phyloP scores from a whole-genome alignment of 2,888 invertebrate species.

The Mylabris sibirica region DNA sequence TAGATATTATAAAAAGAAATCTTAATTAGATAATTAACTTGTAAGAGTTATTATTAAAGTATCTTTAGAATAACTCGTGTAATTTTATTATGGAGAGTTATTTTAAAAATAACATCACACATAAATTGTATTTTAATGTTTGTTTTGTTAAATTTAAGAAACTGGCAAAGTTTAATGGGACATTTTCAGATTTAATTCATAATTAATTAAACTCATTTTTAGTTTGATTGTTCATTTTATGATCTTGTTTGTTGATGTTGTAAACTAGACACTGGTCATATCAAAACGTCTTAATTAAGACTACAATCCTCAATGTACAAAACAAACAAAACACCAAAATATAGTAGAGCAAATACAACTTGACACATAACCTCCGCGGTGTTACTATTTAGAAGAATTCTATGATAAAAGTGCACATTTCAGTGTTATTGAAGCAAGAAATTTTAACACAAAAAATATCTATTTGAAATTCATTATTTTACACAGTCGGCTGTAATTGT shows the following conservation, averaged over 20 bases:
- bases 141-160: not conserved
- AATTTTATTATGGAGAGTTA: no score
- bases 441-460: no score
- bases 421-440: no score
- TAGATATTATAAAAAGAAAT: conserved; percentile 16
- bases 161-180: not conserved
- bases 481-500: not conserved
- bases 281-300: not conserved
- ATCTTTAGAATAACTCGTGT: no score
- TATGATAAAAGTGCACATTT: no score
- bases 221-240: not conserved
- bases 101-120: no score
- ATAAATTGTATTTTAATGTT: not conserved
- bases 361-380: not conserved
- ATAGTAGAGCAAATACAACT: not conserved
- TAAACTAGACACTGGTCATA: not conserved
- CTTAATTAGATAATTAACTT: not conserved
- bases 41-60: not conserved
- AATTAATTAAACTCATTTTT: not conserved
- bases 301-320: not conserved
- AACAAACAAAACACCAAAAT: not conserved
- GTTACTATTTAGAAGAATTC: no score
- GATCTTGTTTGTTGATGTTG: conserved; percentile 1
- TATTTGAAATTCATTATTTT: not conserved
- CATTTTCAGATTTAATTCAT: not conserved